Base-by-base conservation (phyloP, 2,113 vertebrate genomes). In the Thamnaconus septentrionalis region DNA sequence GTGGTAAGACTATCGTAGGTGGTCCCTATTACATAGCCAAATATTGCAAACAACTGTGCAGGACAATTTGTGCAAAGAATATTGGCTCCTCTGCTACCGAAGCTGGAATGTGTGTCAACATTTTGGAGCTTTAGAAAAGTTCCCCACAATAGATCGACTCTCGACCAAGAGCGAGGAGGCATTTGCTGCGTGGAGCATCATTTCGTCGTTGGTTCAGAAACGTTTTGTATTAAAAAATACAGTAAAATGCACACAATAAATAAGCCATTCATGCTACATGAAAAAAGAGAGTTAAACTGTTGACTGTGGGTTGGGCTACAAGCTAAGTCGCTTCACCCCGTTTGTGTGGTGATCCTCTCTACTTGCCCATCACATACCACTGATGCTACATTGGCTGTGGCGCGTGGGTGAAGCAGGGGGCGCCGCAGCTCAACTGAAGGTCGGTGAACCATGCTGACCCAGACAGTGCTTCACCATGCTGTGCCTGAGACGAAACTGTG, bases 401-500 rank as follows among this genome's bases (percentile, higher is more conserved):
- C 65, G 70, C 65, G 61, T 65, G 73, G 64, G 45, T 11, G 75
- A 31, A 72, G 65, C 70, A 75, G 56, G 66, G 64, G 55, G 44
- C 18, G 18, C 18, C 18, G 18, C 18, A 31, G 18, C 18, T 31
- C n/a, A 12, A 52, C 50, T n/a, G n/a, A n/a, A 6, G 50, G 66
- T 54, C 2, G 70, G 59, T 49, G 76, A 65, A 60, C 44, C 40
- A 57, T 56, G 78, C 67, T 46, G 75, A 61, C 61, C 71, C 6
- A 63, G 75, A 75, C 82, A 53, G 75, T 73, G 73, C 77, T 78
- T 76, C 75, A 70, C 75, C 79, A 41, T 76, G 78, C 80, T 85
- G 75, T 80, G 88, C 90, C 89, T 90, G 88, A 92, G 88, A 87
- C 88, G 80, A 82, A 31, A 88, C 81, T 87, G 85, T 89, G 89